Percentiles rank a stretch among this genome's conserved stretches.
These are phyloP conservation scores for Teleopsis dalmanni DNA, from an alignment of 1,140 invertebrate species.

Conservation along the genomic window DNA sequence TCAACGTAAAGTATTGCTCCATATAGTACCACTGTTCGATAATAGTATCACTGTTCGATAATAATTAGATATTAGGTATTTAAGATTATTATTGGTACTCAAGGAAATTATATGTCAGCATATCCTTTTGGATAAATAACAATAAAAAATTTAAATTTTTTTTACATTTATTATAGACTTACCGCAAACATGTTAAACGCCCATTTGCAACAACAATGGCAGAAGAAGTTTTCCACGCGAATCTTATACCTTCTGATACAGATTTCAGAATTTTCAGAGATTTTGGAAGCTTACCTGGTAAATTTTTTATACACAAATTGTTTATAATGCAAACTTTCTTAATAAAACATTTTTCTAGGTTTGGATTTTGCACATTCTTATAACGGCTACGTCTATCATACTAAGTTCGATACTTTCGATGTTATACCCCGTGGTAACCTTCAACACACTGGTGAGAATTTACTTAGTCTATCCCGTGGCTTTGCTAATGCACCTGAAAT, in stretches of 20 bases:
- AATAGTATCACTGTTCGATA: no score
- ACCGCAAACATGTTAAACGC: slow-evolving; percentile 68
- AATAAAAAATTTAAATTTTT: no score
- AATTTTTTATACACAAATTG: slow-evolving; percentile 20
- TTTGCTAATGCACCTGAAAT: slow-evolving; percentile 56
- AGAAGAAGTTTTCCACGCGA: slow-evolving; percentile 76
- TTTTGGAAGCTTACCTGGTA: slow-evolving; percentile 52
- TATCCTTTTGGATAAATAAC: no score
- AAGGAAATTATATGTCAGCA: no score
- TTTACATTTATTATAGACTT: slow-evolving; percentile 53
- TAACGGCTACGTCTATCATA: slow-evolving; percentile 90
- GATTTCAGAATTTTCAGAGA: slow-evolving; percentile 77
- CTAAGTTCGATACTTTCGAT: slow-evolving; percentile 67
- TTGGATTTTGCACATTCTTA: slow-evolving; percentile 86
- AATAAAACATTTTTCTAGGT: slow-evolving; percentile 30
- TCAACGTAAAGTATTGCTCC: no score
- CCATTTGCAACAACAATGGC: slow-evolving; percentile 73
- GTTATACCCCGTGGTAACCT: slow-evolving; percentile 71
- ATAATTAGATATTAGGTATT: no score
- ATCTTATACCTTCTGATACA: slow-evolving; percentile 79
- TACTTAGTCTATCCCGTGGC: slow-evolving; percentile 60
- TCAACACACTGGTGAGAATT: slow-evolving; percentile 73
- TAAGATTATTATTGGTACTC: no score
- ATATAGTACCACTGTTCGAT: no score
- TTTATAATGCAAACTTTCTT: neutral